phyloP scores from a whole-genome alignment of 2,797 vertebrate species.

The Caiman crocodilus region DNA sequence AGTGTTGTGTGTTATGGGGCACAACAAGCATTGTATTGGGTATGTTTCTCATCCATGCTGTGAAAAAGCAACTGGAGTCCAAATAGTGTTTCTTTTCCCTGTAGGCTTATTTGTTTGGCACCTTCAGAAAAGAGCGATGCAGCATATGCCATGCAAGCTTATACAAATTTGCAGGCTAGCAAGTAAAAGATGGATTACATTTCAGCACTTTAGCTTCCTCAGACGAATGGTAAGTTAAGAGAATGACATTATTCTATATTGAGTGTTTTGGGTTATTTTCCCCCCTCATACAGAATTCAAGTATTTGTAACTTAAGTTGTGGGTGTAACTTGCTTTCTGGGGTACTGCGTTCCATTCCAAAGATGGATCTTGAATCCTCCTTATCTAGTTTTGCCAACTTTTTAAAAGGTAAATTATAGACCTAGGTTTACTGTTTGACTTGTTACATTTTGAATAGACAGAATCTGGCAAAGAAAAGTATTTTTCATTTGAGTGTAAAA shows the following conservation, averaged over 20 bases:
- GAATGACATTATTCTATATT: fast-evolving
- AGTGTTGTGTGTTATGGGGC: background rate
- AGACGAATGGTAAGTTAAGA: conserved; percentile 88
- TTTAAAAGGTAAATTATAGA: background rate
- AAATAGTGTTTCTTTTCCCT: background rate
- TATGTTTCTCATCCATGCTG: background rate
- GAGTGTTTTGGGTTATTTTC: background rate
- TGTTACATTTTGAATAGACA: background rate
- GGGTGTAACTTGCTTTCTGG: background rate
- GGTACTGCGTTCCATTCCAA: background rate
- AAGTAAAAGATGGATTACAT: conserved; percentile 82
- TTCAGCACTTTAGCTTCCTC: conserved; percentile 90
- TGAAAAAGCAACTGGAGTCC: background rate
- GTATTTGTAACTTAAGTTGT: background rate
- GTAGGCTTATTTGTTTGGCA: conserved; percentile 83
- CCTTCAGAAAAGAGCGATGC: conserved; percentile 72
- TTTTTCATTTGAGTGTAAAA: background rate
- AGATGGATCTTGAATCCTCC: background rate
- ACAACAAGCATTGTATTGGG: fast-evolving
- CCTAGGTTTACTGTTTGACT: background rate
- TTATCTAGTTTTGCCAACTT: background rate
- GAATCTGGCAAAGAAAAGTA: background rate
- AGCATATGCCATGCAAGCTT: conserved; percentile 63
- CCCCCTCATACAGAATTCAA: background rate
- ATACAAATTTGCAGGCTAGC: conserved; percentile 79